Conservation (phyloP, 2,888 invertebrate species). For the Orchesellides sinensis region DNA sequence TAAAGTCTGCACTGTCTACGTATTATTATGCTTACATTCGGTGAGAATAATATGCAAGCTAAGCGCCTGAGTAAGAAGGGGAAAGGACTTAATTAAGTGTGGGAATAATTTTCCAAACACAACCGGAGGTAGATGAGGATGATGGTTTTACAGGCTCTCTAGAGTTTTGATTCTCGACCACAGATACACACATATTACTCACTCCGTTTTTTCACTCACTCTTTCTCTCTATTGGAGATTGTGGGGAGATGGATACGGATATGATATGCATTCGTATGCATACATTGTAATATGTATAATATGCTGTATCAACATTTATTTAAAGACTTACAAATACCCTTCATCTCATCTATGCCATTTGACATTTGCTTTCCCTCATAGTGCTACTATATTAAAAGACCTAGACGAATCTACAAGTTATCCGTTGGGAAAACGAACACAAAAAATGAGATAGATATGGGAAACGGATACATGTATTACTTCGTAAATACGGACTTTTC, state of each 20-base stretch:
- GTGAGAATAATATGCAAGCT: slow-evolving; percentile 48
- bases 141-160: slow-evolving; percentile 63
- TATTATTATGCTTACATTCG: too few species aligned
- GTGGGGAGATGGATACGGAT: neutral
- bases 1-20: too few species aligned
- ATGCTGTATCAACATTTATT: slow-evolving; percentile 14
- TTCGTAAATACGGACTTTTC: slow-evolving; percentile 54
- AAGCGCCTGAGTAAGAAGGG: slow-evolving; percentile 57
- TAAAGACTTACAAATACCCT: slow-evolving; percentile 40
- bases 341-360: slow-evolving; percentile 30
- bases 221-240: neutral
- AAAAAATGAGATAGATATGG: slow-evolving; percentile 40
- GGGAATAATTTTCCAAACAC: slow-evolving; percentile 59
- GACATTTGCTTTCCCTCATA: slow-evolving; percentile 42
- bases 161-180: slow-evolving; percentile 61
- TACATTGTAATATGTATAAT: neutral
- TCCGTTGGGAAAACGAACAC: slow-evolving; percentile 55
- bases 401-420: slow-evolving; percentile 56
- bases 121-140: slow-evolving; percentile 63
- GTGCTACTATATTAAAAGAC: neutral
- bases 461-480: slow-evolving; percentile 50
- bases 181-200: slow-evolving; percentile 28
- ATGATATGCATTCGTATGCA: too few species aligned
- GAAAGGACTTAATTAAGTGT: slow-evolving; percentile 65
- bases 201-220: neutral